These are phyloP conservation scores for Solenopsis fugax DNA, from an alignment of 1,140 invertebrate genomes.

Conservation along the genomic window DNA sequence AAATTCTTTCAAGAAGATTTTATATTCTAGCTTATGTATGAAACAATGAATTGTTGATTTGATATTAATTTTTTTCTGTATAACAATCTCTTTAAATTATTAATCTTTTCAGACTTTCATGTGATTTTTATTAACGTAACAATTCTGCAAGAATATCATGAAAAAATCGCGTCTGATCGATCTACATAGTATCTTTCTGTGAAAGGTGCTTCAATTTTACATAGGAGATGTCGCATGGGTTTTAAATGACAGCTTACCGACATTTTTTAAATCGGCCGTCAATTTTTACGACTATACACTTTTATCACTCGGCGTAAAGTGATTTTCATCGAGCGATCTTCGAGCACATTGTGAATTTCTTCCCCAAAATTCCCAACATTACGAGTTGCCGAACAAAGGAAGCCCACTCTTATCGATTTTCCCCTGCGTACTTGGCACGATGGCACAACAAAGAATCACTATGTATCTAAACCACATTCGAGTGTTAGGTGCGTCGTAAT, in stretches of 20 bases:
- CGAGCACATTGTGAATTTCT: slow-evolving; percentile 34
- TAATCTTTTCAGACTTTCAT: not conserved
- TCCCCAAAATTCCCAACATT: slow-evolving; percentile 75
- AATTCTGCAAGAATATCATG: not conserved
- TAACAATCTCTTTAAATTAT: not conserved
- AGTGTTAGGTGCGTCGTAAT: not conserved
- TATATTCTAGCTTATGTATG: too few relatives aligned
- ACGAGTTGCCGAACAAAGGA: slow-evolving; percentile 80
- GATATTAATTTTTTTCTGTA: too few relatives aligned
- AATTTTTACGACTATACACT: slow-evolving; percentile 19
- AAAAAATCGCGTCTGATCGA: not conserved
- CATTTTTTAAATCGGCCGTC: not conserved
- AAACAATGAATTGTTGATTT: too few relatives aligned
- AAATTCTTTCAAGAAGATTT: too few relatives aligned
- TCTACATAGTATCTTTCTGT: not conserved
- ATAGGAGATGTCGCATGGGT: not conserved
- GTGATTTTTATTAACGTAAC: not conserved
- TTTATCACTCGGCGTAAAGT: slow-evolving; percentile 12
- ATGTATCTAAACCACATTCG: slow-evolving; percentile 12
- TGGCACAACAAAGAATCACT: slow-evolving; percentile 79
- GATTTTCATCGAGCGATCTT: slow-evolving; percentile 15
- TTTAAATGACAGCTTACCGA: not conserved
- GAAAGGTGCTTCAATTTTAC: not conserved
- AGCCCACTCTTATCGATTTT: slow-evolving; percentile 84
- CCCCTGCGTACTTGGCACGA: slow-evolving; percentile 70